Evolutionary conservation across 2,113 vertebrate genomes (phyloP).

Genomic region (Pithys albifrons): DNA sequence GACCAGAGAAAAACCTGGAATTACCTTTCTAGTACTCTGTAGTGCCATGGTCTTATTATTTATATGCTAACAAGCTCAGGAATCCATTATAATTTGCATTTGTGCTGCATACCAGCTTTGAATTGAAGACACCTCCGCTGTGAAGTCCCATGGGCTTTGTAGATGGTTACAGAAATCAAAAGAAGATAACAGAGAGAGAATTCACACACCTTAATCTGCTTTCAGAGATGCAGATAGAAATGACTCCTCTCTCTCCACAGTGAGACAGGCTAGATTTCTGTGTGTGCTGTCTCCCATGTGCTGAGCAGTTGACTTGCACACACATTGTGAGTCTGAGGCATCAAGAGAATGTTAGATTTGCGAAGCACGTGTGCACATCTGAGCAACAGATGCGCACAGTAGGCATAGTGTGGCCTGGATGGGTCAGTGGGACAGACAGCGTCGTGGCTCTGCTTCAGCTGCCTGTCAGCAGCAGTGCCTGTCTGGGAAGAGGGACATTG

Average conservation of each 20-base stretch:
- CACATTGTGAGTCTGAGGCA: fast-evolving
- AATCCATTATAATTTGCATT: not conserved
- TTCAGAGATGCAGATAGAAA: not conserved
- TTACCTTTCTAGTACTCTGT: not conserved
- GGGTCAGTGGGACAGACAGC: not conserved
- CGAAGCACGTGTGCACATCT: not conserved
- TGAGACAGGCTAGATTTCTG: not conserved
- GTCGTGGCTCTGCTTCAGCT: not conserved
- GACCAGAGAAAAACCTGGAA: not conserved
- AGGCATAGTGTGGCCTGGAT: not conserved
- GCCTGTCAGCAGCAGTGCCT: not conserved
- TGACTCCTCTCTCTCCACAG: not conserved
- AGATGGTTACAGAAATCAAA: not conserved
- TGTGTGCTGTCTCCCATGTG: not conserved
- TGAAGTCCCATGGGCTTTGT: not conserved
- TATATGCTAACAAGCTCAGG: not conserved
- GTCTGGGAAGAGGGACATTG: not conserved
- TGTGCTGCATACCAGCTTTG: not conserved
- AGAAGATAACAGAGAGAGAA: not conserved
- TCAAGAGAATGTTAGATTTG: not conserved
- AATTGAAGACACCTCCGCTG: not conserved
- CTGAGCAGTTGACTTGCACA: not conserved
- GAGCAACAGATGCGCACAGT: conserved; percentile 5
- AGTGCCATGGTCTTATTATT: not conserved
- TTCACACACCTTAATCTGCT: not conserved